Conservation (phyloP, 2,888 invertebrate species). For the Calephelis perditalis region DNA sequence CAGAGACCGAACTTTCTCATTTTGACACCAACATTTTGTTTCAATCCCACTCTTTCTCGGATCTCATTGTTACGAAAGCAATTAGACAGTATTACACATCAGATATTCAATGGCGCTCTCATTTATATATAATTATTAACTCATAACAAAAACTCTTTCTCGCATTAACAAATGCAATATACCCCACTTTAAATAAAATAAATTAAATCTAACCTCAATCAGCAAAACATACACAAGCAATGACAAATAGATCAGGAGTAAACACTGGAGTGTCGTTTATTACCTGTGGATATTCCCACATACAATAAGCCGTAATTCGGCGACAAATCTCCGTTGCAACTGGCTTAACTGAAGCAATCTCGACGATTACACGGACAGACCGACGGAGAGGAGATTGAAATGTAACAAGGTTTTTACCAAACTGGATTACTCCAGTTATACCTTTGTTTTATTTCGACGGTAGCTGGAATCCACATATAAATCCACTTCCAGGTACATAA, state of each 20-base stretch:
- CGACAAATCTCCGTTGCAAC: constrained; percentile 19
- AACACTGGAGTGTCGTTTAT: not conserved
- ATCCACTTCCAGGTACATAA: not conserved
- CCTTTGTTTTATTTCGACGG: constrained; percentile 19
- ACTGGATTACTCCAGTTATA: constrained; percentile 20
- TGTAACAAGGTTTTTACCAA: constrained; percentile 31
- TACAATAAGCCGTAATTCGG: constrained; percentile 19
- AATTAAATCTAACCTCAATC: no score
- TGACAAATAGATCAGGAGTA: not conserved
- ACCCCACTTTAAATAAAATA: no score
- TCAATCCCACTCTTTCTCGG: no score
- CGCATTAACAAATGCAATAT: no score
- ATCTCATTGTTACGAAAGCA: no score
- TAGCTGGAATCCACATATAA: constrained; percentile 11
- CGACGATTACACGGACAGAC: constrained; percentile 24
- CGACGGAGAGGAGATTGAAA: constrained; percentile 29
- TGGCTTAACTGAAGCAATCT: constrained; percentile 31
- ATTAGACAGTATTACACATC: no score
- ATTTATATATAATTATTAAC: no score
- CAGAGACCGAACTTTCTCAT: no score
- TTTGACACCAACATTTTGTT: no score
- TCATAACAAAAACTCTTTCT: no score
- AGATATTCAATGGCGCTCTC: no score
- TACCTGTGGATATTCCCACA: constrained; percentile 12
- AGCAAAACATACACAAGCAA: no score